Evolutionary conservation across 2,113 vertebrate species (phyloP), one percentile per base, ranked within the genome.

Genomic region (Phylloscopus whistleri): DNA sequence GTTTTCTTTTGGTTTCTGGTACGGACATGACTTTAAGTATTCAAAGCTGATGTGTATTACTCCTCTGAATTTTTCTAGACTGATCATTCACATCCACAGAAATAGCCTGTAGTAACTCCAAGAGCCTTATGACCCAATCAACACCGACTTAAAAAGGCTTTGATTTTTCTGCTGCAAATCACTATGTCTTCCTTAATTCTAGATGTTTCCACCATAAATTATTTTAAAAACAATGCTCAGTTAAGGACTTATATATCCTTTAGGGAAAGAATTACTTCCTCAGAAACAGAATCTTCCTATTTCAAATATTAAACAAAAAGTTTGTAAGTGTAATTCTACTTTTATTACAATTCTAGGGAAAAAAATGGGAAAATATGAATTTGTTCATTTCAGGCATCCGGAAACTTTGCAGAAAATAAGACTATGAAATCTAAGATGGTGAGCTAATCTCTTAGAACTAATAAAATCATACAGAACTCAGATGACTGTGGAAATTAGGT

Each of bases 401-500:
- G 49, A 83, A 87, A 85, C 30, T 70, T 67, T 39, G 28, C 19
- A 80, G 39, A 87, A 93, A 85, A 83, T 33, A 85, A 51, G 8
- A 43, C 16, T 59, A 16, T 51, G 22, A 88, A 60, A 87, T 39
- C 60, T 82, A 85, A 73, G 13, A 53, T 26, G 11, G 28, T 53
- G 53, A 77, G 18, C 6, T 80, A 59, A 78, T 87, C 11, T 94
- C 48, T 83, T 49, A 79, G 35, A 91, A 91, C 13, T 7, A 43
- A 63, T 90, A 83, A 94, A 93, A 87, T 73, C 63, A 73, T 62
- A 24, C 14, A 80, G 43, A 91, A 39, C 46, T 88, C 63, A 84
- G 46, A 90, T 77, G 51, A 83, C 51, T 85, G 52, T 91, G 68
- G 78, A 97, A 95, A 93, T 95, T 90, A 94, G 46, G 41, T 83